Evolutionary conservation across 2,888 invertebrate genomes (phyloP).

Genomic region (Eulithis testata): DNA sequence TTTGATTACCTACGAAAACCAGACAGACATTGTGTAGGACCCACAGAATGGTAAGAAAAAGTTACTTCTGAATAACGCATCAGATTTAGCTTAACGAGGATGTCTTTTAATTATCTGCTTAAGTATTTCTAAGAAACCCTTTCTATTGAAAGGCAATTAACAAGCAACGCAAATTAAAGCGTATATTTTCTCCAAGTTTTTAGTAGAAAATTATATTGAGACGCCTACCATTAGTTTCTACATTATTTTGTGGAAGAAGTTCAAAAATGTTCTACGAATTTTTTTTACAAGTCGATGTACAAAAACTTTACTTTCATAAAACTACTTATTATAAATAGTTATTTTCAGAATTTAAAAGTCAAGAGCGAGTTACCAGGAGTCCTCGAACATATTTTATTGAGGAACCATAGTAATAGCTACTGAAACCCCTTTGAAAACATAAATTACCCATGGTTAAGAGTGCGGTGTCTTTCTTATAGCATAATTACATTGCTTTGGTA

Average conservation of each 20-base stretch:
- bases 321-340: too few relatives aligned
- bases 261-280: too few relatives aligned
- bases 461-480: constrained; percentile 66
- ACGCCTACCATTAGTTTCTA: constrained; percentile 12
- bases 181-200: constrained; percentile 45
- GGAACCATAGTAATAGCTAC: constrained; percentile 7
- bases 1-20: too few relatives aligned
- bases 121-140: constrained; percentile 9
- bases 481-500: constrained; percentile 75
- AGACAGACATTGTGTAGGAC: too few relatives aligned
- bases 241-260: background rate
- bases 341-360: background rate
- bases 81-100: background rate
- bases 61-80: background rate
- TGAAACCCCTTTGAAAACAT: constrained; percentile 69
- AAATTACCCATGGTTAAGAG: constrained; percentile 72
- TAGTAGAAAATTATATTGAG: constrained; percentile 55
- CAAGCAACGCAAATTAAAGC: constrained; percentile 17
- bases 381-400: background rate
- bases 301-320: too few relatives aligned
- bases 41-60: background rate
- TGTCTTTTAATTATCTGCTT: background rate
- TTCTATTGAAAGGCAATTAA: constrained; percentile 11
- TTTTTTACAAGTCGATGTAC: too few relatives aligned
- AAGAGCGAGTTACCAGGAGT: background rate